Base-by-base conservation (phyloP, 2,113 vertebrate species). In the Pipra filicauda region DNA sequence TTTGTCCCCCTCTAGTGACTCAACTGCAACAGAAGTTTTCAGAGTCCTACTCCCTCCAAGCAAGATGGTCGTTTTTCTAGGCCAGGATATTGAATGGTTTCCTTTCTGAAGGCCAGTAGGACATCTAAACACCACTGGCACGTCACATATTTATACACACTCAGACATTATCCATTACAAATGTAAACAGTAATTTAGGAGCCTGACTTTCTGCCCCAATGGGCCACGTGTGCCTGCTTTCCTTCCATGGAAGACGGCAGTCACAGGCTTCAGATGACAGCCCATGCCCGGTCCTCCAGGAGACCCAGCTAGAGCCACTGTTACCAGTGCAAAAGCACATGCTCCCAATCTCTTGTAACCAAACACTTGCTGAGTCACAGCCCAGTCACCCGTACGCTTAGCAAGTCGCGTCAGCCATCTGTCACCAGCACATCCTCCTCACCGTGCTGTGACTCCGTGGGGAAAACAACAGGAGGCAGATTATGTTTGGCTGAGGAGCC, bases 1-100 rank as follows among this genome's bases (percentile, higher is more conserved):
- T 97, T 96, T 97, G 96, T 96, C 96, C 95, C 96, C 96, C 96
- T 97, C 96, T 96, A 97, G 96, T 95, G 96, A 92, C 88, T 91
- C 17, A 7, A 79, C 44, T 78, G 66, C 61, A 91, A 81, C 85
- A 74, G 85, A 69, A 64, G 51, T 71, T 73, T 78, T 59, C 65
- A 0, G 0, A 84, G 57, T 43, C 22, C 91, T 88, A 21, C 27
- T 79, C 21, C 49, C 52, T 93, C 65, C 51, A n/a, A 77, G 46
- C 35, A 57, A 80, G 44, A 30, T 4, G 58, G 61, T 59, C 37
- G 49, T 65, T 85, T 72, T 85, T 90, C 83, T 49, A 93, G 93
- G 81, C 74, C 70, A 49, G 64, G 43, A 62, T 77, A 31, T 61
- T 52, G 76, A 62, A 71, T 52, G 19, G 27, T 82, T 93, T 93